Evolutionary conservation across 2,797 vertebrate genomes (phyloP), one percentile per base, ranked within the genome.

Genomic region (Menidia menidia): DNA sequence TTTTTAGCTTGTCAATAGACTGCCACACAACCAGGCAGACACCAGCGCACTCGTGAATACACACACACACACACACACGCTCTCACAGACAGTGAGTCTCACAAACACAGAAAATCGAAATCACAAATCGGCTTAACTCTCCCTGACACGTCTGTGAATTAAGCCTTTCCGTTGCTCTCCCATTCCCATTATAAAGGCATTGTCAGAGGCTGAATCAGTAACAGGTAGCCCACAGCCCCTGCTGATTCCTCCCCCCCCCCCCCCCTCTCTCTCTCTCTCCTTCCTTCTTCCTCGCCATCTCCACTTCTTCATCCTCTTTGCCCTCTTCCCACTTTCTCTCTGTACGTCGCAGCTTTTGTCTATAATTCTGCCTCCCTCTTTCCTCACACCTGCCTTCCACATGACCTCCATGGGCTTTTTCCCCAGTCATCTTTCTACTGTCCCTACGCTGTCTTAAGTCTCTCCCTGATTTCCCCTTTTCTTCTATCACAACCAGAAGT

Each of bases 51-150:
- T 75, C 76, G 67, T 50, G 32, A 68, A 74, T 66, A 63, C 68
- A 60, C 67, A 73, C 63, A 25, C 60, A 33, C 66, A n/a, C 71
- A 53, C 65, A 68, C 69, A 77, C 55, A 63, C 77, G 75, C 70
- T 84, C 85, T 86, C 88, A 86, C 82, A 85, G 81, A 83, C 89
- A 88, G 82, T 88, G 84, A 76, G 80, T 77, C 83, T 84, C 82
- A 74, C 87, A 91, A 91, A 92, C 90, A 88, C 83, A 88, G 86
- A 92, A 91, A 92, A 92, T 90, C 88, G 88, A 92, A 92, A 92
- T 92, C 90, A 88, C 89, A 91, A 92, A 92, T 92, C 90, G 87
- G 89, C 92, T 93, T 91, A 93, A 92, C 89, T 89, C 91, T 88
- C 81, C 83, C 90, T 79, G 90, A 93, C 92, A 91, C 82, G 71